A percentile compares a stretch with the other conserved stretches of the same genome.
Conservation (phyloP, 2,888 invertebrate genomes). For the Tryphoninae sp. region DNA sequence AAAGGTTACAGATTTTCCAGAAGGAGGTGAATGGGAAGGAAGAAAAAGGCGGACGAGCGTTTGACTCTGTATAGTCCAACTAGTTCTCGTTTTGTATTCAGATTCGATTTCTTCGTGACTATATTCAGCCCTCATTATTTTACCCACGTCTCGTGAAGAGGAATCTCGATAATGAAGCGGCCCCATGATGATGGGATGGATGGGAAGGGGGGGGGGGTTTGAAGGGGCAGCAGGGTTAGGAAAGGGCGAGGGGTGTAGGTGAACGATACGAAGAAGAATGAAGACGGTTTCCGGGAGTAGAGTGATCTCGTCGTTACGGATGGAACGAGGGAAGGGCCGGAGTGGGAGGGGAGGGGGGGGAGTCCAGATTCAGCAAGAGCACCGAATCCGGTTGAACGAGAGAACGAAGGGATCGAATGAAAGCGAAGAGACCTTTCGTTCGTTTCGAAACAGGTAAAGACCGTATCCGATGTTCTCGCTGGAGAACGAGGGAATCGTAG, state of each 20-base stretch:
- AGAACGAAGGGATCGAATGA: constrained; percentile 22
- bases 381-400: constrained; percentile 26
- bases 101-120: constrained; percentile 41
- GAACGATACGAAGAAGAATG: constrained; percentile 15
- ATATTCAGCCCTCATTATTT: constrained; percentile 60
- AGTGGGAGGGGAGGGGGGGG: not conserved
- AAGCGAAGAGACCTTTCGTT: constrained; percentile 26
- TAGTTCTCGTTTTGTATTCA: constrained; percentile 42
- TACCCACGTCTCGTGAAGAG: constrained; percentile 50
- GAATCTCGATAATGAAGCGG: constrained; percentile 50
- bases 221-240: not conserved
- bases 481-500: not conserved
- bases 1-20: too few species aligned
- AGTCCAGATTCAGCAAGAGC: constrained; percentile 16
- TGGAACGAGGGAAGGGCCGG: not conserved
- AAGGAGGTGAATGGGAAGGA: too few species aligned
- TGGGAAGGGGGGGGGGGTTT: too few species aligned
- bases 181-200: not conserved
- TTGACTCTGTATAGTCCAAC: constrained; percentile 5
- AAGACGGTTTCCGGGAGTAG: constrained; percentile 39
- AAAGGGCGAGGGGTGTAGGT: constrained; percentile 2
- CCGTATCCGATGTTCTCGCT: not conserved
- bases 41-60: not conserved
- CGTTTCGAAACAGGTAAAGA: constrained; percentile 26
- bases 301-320: constrained; percentile 49